Evolutionary conservation across 2,888 invertebrate species (phyloP), one percentile per base, ranked within the genome.

Genomic region (Drepanosiphum platanoidis): DNA sequence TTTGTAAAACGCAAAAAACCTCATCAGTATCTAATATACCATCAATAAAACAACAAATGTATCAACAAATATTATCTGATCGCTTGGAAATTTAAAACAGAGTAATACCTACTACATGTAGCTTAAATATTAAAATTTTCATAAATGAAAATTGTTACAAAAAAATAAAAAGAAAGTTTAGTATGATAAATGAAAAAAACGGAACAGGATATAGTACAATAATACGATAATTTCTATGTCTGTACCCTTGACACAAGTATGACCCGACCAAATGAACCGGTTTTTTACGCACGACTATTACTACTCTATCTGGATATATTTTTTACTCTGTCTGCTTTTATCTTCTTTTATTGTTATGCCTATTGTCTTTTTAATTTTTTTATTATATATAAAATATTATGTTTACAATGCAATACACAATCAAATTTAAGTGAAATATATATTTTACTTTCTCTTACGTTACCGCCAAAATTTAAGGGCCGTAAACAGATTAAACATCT

Each of bases 201-300:
- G 77, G 84, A 84, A 84, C 84, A 84, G 84, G 84, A 84, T 84
- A 84, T 77, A 52, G 84, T 84, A 75, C 68, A 52, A 77, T 46
- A 74, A 83, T 66, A 68, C 34, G 9, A 52, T 84, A 84, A 84
- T 84, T 84, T 75, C 83, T 84, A 64, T 61, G 46, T 68, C 36
- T 70, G 75, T 84, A 84, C 84, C 84, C 84, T 84, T 84, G 77
- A 84, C 84, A 84, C 30, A n/a, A 52, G 84, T 58, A 84, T 84
- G 84, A 77, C 77, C 77, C 77, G 68, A 39, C 84, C 58, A 84
- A 84, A 70, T 77, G 75, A 77, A 84, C 84, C 84, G 84, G 84
- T 84, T 84, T 84, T 83, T 77, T 77, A 77, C 75, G 30, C 39
- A 61, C 22, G 13, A 71, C 71, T 58, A 71, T 58, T 58, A 71